Base-by-base conservation (phyloP, 37 sponge, comb jelly and placozoan genomes). In the Cliona cf. orientalis region DNA sequence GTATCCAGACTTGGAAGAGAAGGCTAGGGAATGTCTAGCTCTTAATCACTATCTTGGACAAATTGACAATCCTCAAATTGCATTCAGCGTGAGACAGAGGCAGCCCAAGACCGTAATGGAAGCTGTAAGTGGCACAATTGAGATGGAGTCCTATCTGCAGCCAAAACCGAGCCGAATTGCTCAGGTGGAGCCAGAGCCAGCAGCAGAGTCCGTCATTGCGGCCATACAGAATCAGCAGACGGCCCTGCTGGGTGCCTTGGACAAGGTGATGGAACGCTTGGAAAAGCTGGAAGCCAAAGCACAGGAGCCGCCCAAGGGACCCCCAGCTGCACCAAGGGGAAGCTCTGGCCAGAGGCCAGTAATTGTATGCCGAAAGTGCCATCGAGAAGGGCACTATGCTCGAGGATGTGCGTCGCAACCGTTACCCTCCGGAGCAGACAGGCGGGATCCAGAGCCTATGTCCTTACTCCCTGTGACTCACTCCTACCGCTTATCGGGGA, bases 91-190 rank as follows among this genome's bases (percentile, higher is more conserved):
- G 0, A 49, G 63, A 59, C 82, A 87, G 77, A 72, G 29, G 49
- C 31, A 42, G 35, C 88, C 88, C 3, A 73, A 43, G 42, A 71
- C 61, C 3, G 25, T 89, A 1, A 67, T 74, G 1, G 80, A 79
- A n/a, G 75, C 80, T 9, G 87, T 87, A 4, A 36, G 9, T 22
- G 75, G 69, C 0, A 89, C 89, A 1, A 19, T 82, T 4, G 89
- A 89, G 43, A 70, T 89, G 83, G 83, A 82, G 73, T 61, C 77
- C 38, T 76, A 76, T 43, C 32, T 76, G 35, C 69, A n/a, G n/a
- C n/a, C n/a, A n/a, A n/a, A n/a, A n/a, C n/a, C n/a, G n/a, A n/a
- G n/a, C n/a, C n/a, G n/a, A n/a, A n/a, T n/a, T n/a, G n/a, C n/a
- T n/a, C n/a, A n/a, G n/a, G n/a, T n/a, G n/a, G n/a, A n/a, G n/a